phyloP scores from a whole-genome alignment of 2,113 vertebrate genomes.

The Poecilia latipinna region DNA sequence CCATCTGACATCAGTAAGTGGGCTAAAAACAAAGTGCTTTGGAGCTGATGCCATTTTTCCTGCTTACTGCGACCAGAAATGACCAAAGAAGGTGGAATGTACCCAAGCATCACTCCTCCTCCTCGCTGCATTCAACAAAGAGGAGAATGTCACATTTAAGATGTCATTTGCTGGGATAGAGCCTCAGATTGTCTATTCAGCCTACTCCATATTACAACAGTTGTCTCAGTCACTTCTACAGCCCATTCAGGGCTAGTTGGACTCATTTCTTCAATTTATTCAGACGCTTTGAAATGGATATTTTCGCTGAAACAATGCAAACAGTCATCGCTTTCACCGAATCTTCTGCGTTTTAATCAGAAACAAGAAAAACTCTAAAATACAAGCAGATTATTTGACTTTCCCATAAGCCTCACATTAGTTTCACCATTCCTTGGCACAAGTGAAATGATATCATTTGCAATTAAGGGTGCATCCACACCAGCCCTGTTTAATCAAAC shows the following conservation, averaged over 20 bases:
- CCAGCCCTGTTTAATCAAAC: no score
- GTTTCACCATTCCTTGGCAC: no score
- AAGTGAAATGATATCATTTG: not conserved
- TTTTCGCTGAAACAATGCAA: not conserved
- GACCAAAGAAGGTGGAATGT: constrained; percentile 12
- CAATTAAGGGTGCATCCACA: not conserved
- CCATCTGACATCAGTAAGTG: constrained; percentile 19
- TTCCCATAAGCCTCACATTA: not conserved
- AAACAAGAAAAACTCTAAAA: not conserved
- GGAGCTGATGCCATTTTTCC: constrained; percentile 22
- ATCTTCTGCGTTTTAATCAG: not conserved
- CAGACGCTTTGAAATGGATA: constrained; percentile 8
- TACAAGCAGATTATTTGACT: not conserved
- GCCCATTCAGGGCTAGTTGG: not conserved
- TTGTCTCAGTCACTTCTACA: constrained; percentile 26
- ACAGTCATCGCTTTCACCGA: not conserved
- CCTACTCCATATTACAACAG: constrained; percentile 45
- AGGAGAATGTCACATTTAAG: constrained; percentile 54
- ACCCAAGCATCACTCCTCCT: constrained; percentile 24
- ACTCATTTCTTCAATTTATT: not conserved
- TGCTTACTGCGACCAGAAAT: constrained; percentile 20
- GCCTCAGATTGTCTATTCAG: constrained; percentile 58
- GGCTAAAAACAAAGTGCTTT: constrained; percentile 8
- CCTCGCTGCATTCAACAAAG: not conserved
- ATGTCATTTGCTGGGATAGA: constrained; percentile 47